phyloP scores from a whole-genome alignment of 2,797 vertebrate genomes.

The Sebastes paucispinis region DNA sequence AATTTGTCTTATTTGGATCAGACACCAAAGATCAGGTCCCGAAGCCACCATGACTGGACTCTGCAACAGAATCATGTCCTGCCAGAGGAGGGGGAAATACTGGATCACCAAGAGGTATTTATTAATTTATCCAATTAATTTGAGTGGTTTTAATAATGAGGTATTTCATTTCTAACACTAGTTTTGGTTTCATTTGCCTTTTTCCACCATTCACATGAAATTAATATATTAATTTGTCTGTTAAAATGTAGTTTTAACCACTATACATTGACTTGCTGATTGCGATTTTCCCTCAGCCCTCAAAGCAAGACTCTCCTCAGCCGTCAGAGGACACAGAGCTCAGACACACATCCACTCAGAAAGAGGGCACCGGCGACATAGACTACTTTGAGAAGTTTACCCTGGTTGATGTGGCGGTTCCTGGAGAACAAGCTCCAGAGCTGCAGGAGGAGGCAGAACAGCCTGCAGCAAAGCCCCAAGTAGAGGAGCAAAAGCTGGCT shows the following conservation, averaged over 20 bases:
- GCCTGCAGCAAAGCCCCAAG: slow-evolving; percentile 24
- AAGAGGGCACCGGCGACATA: slow-evolving; percentile 73
- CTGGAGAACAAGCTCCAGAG: slow-evolving; percentile 67
- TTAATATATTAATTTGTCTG: accelerated
- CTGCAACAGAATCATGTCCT: slow-evolving; percentile 28
- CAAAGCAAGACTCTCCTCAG: slow-evolving; percentile 44
- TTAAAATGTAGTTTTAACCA: neutral
- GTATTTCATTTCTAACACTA: neutral
- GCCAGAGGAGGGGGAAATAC: slow-evolving; percentile 50
- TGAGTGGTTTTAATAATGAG: neutral
- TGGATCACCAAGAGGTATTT: slow-evolving; percentile 60
- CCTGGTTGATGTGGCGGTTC: slow-evolving; percentile 86
- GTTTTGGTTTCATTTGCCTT: neutral
- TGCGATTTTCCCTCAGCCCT: slow-evolving; percentile 46
- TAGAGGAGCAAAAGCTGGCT: slow-evolving; percentile 38
- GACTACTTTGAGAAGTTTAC: slow-evolving; percentile 97
- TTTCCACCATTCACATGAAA: neutral
- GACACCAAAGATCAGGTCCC: slow-evolving; percentile 83
- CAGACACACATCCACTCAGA: slow-evolving; percentile 49
- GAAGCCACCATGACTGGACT: slow-evolving; percentile 36
- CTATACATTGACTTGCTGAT: neutral
- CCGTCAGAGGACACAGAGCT: slow-evolving; percentile 49
- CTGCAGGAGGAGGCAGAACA: slow-evolving; percentile 35
- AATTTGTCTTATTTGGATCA: slow-evolving; percentile 90
- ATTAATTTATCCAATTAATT: neutral